These are phyloP conservation scores for Drosophila peninsularis DNA, from an alignment of 2,888 invertebrate species.

Conservation along the genomic window DNA sequence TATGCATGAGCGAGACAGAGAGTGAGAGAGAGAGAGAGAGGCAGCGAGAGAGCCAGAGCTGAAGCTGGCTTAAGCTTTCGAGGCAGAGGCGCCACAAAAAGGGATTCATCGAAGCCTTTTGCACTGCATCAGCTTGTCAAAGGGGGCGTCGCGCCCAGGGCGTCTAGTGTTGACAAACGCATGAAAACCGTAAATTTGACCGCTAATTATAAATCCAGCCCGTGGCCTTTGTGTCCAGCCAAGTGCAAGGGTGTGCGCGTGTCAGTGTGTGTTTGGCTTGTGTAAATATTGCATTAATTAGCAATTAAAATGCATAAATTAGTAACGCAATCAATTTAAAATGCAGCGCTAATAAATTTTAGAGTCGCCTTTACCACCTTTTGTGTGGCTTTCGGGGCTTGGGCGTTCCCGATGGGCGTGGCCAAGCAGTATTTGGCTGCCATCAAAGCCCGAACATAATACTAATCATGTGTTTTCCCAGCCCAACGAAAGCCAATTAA, in stretches of 20 bases:
- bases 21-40: background rate
- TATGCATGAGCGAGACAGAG: background rate
- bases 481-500: background rate
- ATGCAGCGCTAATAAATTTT: conserved; percentile 65
- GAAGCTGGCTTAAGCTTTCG: conserved; percentile 2
- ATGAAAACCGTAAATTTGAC: conserved; percentile 57
- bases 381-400: conserved; percentile 16
- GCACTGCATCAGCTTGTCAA: conserved; percentile 14
- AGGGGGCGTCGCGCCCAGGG: conserved; percentile 13
- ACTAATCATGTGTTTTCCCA: background rate
- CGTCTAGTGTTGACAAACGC: conserved; percentile 57
- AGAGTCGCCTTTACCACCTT: conserved; percentile 29
- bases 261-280: conserved; percentile 20
- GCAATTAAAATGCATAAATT: conserved; percentile 77
- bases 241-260: conserved; percentile 8
- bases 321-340: conserved; percentile 65
- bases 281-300: conserved; percentile 70
- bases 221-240: conserved; percentile 14
- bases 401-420: too few species aligned
- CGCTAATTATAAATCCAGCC: conserved; percentile 70
- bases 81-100: conserved; percentile 12
- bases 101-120: background rate
- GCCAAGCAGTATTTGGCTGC: background rate
- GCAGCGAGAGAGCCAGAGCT: background rate
- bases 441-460: background rate